phyloP scores from a whole-genome alignment of 2,888 invertebrate species.

The Amaurobius ferox region DNA sequence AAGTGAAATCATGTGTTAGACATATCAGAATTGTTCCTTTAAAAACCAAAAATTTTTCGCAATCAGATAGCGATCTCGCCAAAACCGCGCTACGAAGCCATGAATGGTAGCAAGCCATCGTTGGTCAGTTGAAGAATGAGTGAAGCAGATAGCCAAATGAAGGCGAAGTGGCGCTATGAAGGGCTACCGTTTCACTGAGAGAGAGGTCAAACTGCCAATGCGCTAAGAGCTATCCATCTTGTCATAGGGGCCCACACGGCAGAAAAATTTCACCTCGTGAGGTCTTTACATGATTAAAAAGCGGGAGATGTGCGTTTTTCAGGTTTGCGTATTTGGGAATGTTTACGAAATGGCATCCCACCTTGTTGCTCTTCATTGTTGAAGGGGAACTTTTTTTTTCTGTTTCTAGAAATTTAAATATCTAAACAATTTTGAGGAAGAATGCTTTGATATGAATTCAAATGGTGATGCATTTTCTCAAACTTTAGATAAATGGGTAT shows the following conservation, averaged over 20 bases:
- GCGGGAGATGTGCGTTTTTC: constrained; percentile 1
- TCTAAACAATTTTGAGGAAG: too few relatives aligned
- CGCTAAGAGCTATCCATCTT: constrained; percentile 30
- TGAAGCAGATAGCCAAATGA: neutral
- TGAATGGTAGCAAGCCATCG: neutral
- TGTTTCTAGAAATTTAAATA: too few relatives aligned
- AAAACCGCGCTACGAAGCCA: constrained; percentile 18
- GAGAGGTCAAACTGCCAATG: constrained; percentile 36
- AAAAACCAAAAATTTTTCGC: too few relatives aligned
- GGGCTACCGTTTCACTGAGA: constrained; percentile 19
- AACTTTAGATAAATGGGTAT: too few relatives aligned
- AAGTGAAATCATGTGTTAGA: too few relatives aligned
- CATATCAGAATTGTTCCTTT: too few relatives aligned
- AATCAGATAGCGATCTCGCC: too few relatives aligned
- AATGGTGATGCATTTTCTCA: too few relatives aligned
- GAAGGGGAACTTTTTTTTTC: too few relatives aligned
- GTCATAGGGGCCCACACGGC: constrained; percentile 30
- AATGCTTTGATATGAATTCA: too few relatives aligned
- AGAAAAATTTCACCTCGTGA: constrained; percentile 19
- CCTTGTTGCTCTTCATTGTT: constrained; percentile 12
- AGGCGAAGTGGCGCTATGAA: constrained; percentile 11
- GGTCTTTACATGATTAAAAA: constrained; percentile 21
- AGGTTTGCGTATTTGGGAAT: neutral
- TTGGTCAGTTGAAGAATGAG: constrained; percentile 23
- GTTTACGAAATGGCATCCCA: constrained; percentile 17